Evolutionary conservation across 2,888 invertebrate genomes (phyloP), one percentile per base, ranked within the genome.

Genomic region (Drosophila nr. medialis): DNA sequence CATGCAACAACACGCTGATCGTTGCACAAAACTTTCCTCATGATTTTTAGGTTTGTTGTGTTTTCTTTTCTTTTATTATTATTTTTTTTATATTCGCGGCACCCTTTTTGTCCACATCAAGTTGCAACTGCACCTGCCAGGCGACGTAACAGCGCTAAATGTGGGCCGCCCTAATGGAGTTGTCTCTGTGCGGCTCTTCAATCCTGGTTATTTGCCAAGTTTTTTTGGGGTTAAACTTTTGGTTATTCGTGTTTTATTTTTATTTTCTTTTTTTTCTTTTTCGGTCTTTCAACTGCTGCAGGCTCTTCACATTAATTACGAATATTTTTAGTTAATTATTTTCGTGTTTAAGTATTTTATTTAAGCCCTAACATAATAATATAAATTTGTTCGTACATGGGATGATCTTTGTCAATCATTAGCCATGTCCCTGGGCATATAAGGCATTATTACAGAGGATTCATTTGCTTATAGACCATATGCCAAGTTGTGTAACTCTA

Each of bases 131-230:
- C 89, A 85, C 85, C 85, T 85, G 85, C 84, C 86, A 65, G 45
- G 21, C 42, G 21, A 56, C 30, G 42, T 62, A 62, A 58, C n/a
- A 60, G 51, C 34, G 53, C 78, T 50, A 78, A 80, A 84, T 82
- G 77, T 87, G 86, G 87, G 81, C 81, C 73, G 87, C 75, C 83
- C 89, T 89, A 87, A 89, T 89, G 89, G 80, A 86, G 87, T 81
- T 79, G 89, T 86, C 70, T 82, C 67, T 49, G 67, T 58, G 74
- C 64, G 56, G 56, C 50, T 73, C 66, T 66, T 56, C 63, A 71
- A 67, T 68, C 38, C 18, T 68, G 61, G 66, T 61, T 58, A 40
- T 49, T 49, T 58, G 49, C 36, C 15, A 40, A 30, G 15, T 56
- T 45, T 30, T 55, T 42, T 40, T 21, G 56, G 40, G 42, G 29